Evolutionary conservation across 1,140 invertebrate genomes (phyloP).

Genomic region (Drosophila bipectinata): DNA sequence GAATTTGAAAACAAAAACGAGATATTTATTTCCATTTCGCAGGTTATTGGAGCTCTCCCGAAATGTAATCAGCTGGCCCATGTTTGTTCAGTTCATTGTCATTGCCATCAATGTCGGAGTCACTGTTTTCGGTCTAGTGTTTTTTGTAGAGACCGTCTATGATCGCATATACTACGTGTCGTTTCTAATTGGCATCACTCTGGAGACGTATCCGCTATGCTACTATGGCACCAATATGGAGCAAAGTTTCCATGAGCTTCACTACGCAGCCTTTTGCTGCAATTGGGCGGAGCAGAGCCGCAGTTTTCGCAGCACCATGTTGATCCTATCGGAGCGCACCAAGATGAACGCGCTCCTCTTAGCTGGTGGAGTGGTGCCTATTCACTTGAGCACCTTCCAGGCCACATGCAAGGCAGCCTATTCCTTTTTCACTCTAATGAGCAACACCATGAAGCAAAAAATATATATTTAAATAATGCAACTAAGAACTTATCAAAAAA

Average conservation of each 20-base stretch:
- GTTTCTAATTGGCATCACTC: constrained; percentile 40
- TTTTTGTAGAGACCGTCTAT: constrained; percentile 39
- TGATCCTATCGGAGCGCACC: constrained; percentile 63
- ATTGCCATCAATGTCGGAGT: constrained; percentile 55
- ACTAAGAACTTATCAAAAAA: too few relatives aligned
- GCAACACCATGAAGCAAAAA: constrained; percentile 10
- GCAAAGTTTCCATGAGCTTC: constrained; percentile 39
- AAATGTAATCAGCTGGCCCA: constrained; percentile 54
- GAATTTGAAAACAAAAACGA: neutral
- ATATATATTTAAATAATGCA: neutral
- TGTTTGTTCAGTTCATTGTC: constrained; percentile 69
- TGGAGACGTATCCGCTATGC: constrained; percentile 65
- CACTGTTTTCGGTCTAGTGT: constrained; percentile 40
- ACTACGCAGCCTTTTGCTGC: constrained; percentile 56
- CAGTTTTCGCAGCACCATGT: constrained; percentile 36
- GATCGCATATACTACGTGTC: constrained; percentile 42
- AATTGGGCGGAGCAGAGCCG: constrained; percentile 71
- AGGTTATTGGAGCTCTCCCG: constrained; percentile 48
- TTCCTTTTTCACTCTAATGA: constrained; percentile 69
- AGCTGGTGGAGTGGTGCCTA: constrained; percentile 63
- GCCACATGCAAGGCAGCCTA: constrained; percentile 66
- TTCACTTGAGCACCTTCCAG: constrained; percentile 68
- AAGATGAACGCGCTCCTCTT: constrained; percentile 22
- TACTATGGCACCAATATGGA: constrained; percentile 67
- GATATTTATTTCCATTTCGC: neutral